Percentiles rank a stretch among this genome's conserved stretches.
Conservation (phyloP, 2,888 invertebrate species). For the Psylliodes chrysocephalus region DNA sequence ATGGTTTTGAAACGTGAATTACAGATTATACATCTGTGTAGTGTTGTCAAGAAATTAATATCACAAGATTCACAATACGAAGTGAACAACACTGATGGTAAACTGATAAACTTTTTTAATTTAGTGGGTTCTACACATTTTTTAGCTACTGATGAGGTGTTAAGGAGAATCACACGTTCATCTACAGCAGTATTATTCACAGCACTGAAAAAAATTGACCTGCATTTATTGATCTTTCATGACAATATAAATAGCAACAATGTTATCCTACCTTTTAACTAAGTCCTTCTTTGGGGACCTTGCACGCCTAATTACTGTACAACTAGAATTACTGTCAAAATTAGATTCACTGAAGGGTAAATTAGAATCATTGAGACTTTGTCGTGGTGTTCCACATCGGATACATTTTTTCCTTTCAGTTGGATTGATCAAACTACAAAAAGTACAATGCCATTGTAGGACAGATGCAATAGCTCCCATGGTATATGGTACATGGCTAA, state of each 20-base stretch:
- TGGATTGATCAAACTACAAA: constrained; percentile 89
- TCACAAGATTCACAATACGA: constrained; percentile 47
- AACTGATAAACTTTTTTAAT: constrained; percentile 45
- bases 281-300: constrained; percentile 48
- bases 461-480: constrained; percentile 96
- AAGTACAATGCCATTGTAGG: constrained; percentile 91
- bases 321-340: constrained; percentile 54
- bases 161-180: constrained; percentile 50
- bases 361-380: constrained; percentile 56
- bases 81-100: constrained; percentile 41
- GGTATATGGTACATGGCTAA: constrained; percentile 66
- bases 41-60: constrained; percentile 41
- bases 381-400: constrained; percentile 77
- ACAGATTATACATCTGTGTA: constrained; percentile 57
- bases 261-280: constrained; percentile 44
- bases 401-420: constrained; percentile 86
- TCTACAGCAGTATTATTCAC: constrained; percentile 52
- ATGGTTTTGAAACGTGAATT: constrained; percentile 56
- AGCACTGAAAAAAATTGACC: constrained; percentile 45
- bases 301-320: constrained; percentile 60
- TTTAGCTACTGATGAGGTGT: constrained; percentile 35
- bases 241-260: constrained; percentile 40
- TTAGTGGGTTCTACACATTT: constrained; percentile 39
- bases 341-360: constrained; percentile 46
- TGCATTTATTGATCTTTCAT: constrained; percentile 52